Evolutionary conservation across 2,797 vertebrate genomes (phyloP).

Genomic region (Anniella stebbinsi): DNA sequence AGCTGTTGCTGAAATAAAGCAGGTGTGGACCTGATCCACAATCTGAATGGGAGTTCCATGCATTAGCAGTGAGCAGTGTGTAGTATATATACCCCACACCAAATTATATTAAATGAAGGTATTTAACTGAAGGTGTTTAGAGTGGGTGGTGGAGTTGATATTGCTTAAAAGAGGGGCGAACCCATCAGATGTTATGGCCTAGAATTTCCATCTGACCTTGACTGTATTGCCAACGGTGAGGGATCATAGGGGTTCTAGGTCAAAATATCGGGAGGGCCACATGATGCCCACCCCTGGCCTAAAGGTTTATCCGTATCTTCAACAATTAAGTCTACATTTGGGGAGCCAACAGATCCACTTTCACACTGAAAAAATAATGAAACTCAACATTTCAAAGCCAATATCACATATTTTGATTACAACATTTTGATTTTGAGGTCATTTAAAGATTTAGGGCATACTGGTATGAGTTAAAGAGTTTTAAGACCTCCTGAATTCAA

Average conservation of each 20-base stretch:
- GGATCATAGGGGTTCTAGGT: too few relatives aligned
- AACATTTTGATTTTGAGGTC: neutral
- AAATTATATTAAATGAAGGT: neutral
- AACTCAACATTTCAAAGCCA: neutral
- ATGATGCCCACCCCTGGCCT: too few relatives aligned
- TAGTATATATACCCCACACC: neutral
- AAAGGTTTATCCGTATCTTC: neutral
- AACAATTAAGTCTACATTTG: neutral
- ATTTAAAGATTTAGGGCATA: neutral
- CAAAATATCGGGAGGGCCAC: too few relatives aligned
- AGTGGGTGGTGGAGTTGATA: neutral
- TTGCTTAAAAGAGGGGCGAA: neutral
- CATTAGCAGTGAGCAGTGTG: neutral
- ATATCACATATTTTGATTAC: neutral
- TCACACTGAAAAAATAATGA: neutral
- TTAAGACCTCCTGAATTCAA: neutral
- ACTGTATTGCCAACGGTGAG: too few relatives aligned
- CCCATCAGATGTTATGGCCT: too few relatives aligned
- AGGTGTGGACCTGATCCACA: neutral
- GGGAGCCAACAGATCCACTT: neutral
- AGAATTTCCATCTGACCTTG: too few relatives aligned
- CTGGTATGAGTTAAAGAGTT: too few relatives aligned
- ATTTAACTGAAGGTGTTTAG: neutral
- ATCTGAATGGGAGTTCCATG: neutral
- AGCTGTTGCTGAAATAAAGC: neutral